Evolutionary conservation across 2,113 vertebrate genomes (phyloP).

Genomic region (Patagioenas fasciata): DNA sequence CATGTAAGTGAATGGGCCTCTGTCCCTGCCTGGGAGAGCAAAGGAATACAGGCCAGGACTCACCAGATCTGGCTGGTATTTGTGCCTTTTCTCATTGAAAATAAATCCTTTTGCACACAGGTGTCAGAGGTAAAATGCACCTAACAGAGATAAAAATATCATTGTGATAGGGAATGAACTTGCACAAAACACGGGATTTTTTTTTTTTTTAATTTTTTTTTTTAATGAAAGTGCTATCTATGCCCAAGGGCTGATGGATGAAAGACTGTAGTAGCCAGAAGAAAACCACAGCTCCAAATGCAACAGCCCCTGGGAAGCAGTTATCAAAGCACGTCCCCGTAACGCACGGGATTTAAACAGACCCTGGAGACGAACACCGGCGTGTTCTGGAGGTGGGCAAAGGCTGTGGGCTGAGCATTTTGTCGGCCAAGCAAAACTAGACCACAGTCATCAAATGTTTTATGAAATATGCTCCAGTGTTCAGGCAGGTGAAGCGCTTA

Average conservation of each 20-base stretch:
- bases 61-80: not conserved
- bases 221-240: not conserved
- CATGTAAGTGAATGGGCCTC: accelerated
- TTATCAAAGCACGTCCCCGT: accelerated
- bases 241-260: not conserved
- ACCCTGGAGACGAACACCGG: not conserved
- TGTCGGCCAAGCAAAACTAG: constrained; percentile 21
- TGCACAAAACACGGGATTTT: not conserved
- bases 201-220: not conserved
- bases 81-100: not conserved
- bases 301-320: not conserved
- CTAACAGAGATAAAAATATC: not conserved
- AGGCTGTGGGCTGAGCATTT: not conserved
- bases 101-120: not conserved
- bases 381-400: not conserved
- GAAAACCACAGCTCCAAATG: not conserved
- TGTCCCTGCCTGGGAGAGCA: not conserved
- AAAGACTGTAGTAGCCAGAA: not conserved
- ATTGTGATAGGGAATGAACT: not conserved
- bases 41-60: not conserved
- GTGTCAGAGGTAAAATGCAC: not conserved
- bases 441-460: not conserved
- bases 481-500: constrained; percentile 58
- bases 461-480: constrained; percentile 25
- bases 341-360: not conserved